Base-by-base conservation (phyloP, 1,140 invertebrate species). In the Littorina saxatilis region DNA sequence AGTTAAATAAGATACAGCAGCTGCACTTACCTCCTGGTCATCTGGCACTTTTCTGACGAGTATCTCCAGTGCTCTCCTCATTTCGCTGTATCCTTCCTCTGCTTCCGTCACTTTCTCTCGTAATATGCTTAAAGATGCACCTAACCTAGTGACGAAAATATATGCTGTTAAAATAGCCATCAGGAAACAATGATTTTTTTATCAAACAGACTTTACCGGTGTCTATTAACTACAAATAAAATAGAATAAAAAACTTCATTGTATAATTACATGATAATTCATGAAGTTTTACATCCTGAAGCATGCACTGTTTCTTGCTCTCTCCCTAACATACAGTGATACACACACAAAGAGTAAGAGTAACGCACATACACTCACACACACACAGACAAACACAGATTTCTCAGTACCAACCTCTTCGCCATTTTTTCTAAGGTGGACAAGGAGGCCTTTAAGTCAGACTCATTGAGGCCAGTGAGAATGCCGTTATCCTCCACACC, bases 401-500 rank as follows among this genome's bases (percentile, higher is more conserved):
- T n/a, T n/a, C n/a, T n/a, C n/a, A n/a, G n/a, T 47, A 47, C 17
- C 7, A 75, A 92, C 91, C 87, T 90, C 29, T 88, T 72, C 17
- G 91, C 91, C 97, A 99, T 99, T 82, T 95, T 94, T 72, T 95
- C 93, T 27, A 99, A 92, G 0, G 97, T 97, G 70, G 94, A 93
- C 68, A 99, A 92, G 39, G 96, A 98, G 7, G 95, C 95, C 43
- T 95, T 94, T 94, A 99, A 96, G 75, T 98, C 97, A 20, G 95
- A 93, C 77, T 94, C 94, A 17, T 95, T 94, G 9, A 99, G 93
- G 13, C 98, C 98, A 17, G 96, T 94, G 83, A 99, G 91, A 39
- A 95, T 94, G 15, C 98, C 98, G 92, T 96, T 97, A 92, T 99
- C 98, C 82, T 97, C 96, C 0, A 99, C 98, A 0, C 98, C 98